Evolutionary conservation across 2,797 vertebrate species (phyloP).

Genomic region (Hipposideros larvatus): DNA sequence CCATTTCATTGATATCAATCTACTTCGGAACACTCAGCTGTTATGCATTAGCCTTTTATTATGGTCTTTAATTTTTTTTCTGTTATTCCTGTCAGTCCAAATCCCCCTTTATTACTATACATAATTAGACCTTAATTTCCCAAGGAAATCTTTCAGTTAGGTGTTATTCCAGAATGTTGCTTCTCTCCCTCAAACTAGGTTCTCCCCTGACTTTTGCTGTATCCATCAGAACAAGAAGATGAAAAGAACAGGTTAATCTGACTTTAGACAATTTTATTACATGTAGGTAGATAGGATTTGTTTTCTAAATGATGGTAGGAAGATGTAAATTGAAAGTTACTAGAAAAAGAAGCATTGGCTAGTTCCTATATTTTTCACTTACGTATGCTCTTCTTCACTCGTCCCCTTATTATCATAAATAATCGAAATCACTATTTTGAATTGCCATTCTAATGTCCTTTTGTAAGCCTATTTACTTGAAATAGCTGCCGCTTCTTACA

Average conservation of each 20-base stretch:
- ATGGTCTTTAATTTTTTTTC: background rate
- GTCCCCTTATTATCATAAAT: background rate
- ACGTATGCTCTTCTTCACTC: background rate
- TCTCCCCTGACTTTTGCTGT: background rate
- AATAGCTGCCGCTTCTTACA: background rate
- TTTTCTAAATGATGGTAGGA: background rate
- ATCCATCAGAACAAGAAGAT: background rate
- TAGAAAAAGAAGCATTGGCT: background rate
- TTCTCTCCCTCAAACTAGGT: background rate
- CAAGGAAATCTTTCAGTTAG: background rate
- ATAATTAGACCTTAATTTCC: background rate
- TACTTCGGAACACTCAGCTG: no score
- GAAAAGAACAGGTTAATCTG: background rate
- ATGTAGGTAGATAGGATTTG: background rate
- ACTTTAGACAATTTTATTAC: background rate
- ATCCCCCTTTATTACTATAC: background rate
- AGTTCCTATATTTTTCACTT: background rate
- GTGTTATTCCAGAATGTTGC: background rate
- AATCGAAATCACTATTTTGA: background rate
- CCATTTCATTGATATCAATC: background rate
- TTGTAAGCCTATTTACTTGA: background rate
- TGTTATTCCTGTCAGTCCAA: background rate
- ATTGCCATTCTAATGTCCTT: background rate
- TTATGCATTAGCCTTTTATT: background rate
- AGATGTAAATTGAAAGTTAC: slow-evolving; percentile 1